Evolutionary conservation across 92 coral and sea anemone species (phyloP), one percentile per base, ranked within the genome.

Genomic region (Zoanthus gigantus): DNA sequence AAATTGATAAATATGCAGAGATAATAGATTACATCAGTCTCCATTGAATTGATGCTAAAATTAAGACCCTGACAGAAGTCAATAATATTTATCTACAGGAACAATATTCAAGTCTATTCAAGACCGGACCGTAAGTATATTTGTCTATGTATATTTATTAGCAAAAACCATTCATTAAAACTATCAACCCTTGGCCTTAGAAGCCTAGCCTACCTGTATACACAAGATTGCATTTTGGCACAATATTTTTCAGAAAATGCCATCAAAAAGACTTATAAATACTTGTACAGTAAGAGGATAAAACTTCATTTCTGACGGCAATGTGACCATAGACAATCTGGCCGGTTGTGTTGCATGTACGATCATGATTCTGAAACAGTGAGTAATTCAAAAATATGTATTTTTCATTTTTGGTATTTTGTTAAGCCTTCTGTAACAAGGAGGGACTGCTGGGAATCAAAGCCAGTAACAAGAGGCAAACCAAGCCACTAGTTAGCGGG

Each of bases 321-420:
- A 66, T 66, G 72, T 66, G 72, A 66, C 72, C 72, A 66, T 66
- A 66, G 72, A 66, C 72, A 66, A 66, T 66, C 72, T 66, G 72
- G 72, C 72, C 72, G 72, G 72, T 66, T 66, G 72, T 66, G 72
- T 66, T 66, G 72, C 72, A 66, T 66, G 72, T 66, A 66, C 72
- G 72, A 66, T 66, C 72, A 66, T 66, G 72, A 66, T 66, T 66
- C 72, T 66, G 72, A 66, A 66, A 66, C 72, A 66, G 72, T 66
- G 72, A 66, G 72, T 66, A 66, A 66, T 66, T 10, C 72, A 66
- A 66, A 66, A 66, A 66, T 66, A 66, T 66, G 72, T 66, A 66
- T 66, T 37, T 37, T 37, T 37, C 42, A 37, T 37, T 37, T 37
- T 37, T 37, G 42, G 42, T 66, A 66, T 66, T 66, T 66, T 66